Conservation (phyloP, 1,140 invertebrate species). For the Drosophila grimshawi region DNA sequence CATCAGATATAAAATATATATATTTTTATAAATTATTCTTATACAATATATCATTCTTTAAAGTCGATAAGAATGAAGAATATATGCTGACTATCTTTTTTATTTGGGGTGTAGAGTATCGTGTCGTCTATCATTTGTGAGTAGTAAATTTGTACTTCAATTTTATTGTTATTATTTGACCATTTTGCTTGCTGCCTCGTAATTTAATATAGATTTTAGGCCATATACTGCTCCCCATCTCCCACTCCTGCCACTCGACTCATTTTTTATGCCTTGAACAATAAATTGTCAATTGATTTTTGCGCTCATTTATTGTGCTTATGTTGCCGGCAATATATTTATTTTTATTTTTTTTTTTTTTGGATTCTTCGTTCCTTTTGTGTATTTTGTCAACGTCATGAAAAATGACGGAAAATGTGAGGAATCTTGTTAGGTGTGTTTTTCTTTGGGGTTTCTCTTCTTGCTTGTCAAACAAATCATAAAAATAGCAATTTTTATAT, state of each 20-base stretch:
- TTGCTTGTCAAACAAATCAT: conserved; percentile 74
- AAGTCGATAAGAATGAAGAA: no score
- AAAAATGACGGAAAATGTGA: conserved; percentile 50
- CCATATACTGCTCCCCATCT: background rate
- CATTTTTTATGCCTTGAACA: conserved; percentile 73
- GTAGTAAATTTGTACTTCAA: background rate
- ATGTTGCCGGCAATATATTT: conserved; percentile 59
- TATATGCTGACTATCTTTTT: background rate
- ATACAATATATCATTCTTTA: no score
- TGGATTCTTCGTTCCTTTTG: conserved; percentile 25
- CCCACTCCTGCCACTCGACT: background rate
- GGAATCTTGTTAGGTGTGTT: conserved; percentile 25
- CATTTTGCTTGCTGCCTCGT: conserved; percentile 71
- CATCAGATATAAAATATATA: no score
- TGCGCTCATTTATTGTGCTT: conserved; percentile 70
- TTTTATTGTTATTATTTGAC: conserved; percentile 77
- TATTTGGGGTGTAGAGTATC: conserved; percentile 1
- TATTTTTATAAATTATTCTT: no score
- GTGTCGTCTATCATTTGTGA: background rate
- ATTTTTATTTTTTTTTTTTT: conserved; percentile 47
- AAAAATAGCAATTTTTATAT: conserved; percentile 51
- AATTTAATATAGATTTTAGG: conserved; percentile 78
- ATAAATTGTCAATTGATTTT: conserved; percentile 82
- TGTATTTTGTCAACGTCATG: conserved; percentile 41
- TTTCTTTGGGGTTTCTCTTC: conserved; percentile 1